Base-by-base conservation (phyloP, 2,888 invertebrate genomes). In the Pterostichus madidus region DNA sequence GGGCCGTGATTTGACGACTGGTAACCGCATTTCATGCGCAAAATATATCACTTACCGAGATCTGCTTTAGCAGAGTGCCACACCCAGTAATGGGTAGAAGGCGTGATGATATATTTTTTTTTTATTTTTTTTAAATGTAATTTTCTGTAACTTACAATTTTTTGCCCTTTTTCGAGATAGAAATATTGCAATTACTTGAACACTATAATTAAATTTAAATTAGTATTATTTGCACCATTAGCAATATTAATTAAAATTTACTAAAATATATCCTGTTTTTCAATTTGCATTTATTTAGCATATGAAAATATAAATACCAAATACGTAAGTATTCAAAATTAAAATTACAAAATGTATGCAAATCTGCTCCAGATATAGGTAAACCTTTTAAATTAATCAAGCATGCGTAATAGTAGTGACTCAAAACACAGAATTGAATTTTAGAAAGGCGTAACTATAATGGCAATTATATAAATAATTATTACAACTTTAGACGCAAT, bases 381-480 rank as follows among this genome's bases (percentile, higher is more conserved):
- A 39, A 39, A 39, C 39, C 39, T 76, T 53, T 75, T 13, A 53
- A 76, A 13, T 53, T 24, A 53, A 52, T 75, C 17, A 46, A 75
- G 39, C 6, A 39, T 39, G 8, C 76, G 76, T 31, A 35, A 17
- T 7, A 39, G 68, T 68, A 8, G 17, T 44, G 39, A 39, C 15
- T 71, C 39, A 71, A 71, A 35, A 71, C 17, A 15, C n/a, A 68
- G 35, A 76, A 53, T 11, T 31, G 53, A 53, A 39, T 39, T 39
- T 49, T 76, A 39, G 76, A 71, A 71, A 71, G 68, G 76, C 44
- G 24, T 7, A 75, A 24, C 31, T 71, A 31, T 44, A 75, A 75
- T 59, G 39, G 61, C 59, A 77, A 39, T 77, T 44, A 78, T 32
- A 78, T 61, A 59, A 61, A 61, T 59, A 59, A 78, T 61, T 78